Percentiles rank a stretch among this genome's conserved stretches.
Evolutionary conservation across 2,797 vertebrate genomes (phyloP).

Genomic region (Sebastes iracundus): DNA sequence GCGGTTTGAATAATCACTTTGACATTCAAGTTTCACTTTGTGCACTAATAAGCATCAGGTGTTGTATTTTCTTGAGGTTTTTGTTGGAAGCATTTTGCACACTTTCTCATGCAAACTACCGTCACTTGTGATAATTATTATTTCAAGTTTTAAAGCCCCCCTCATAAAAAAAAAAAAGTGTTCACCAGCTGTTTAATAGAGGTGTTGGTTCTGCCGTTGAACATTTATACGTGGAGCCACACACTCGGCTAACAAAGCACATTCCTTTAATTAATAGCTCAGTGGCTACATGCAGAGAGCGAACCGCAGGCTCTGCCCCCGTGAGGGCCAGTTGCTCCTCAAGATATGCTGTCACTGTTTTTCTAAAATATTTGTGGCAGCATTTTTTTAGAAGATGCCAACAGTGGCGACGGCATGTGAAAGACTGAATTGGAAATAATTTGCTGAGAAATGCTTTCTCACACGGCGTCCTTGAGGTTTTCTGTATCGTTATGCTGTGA

Average conservation of each 20-base stretch:
- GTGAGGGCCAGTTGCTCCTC: conserved; percentile 54
- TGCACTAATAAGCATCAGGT: conserved; percentile 9
- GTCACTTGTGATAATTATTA: conserved; percentile 35
- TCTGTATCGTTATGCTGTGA: not conserved
- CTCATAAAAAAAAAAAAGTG: conserved; percentile 28
- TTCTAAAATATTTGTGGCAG: conserved; percentile 50
- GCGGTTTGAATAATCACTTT: conserved; percentile 22
- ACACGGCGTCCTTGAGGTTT: conserved; percentile 24
- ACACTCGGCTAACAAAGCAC: conserved; percentile 78
- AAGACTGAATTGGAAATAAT: conserved; percentile 37
- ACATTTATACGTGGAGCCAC: conserved; percentile 68
- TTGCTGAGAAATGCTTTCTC: conserved; percentile 32
- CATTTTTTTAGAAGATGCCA: conserved; percentile 25
- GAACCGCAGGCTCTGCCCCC: conserved; percentile 57
- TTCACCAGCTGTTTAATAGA: conserved; percentile 71
- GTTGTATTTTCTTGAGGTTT: not conserved
- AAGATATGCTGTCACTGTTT: conserved; percentile 48
- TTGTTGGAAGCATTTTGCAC: not conserved
- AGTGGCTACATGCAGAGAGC: conserved; percentile 69
- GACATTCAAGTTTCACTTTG: conserved; percentile 32
- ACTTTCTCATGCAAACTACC: conserved; percentile 24
- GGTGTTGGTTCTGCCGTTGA: conserved; percentile 56
- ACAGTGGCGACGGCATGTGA: not conserved
- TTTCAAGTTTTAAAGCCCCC: conserved; percentile 47
- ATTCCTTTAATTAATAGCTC: conserved; percentile 81